Base-by-base conservation (phyloP, 2,888 invertebrate species). In the Mimumesa dahlbomi region DNA sequence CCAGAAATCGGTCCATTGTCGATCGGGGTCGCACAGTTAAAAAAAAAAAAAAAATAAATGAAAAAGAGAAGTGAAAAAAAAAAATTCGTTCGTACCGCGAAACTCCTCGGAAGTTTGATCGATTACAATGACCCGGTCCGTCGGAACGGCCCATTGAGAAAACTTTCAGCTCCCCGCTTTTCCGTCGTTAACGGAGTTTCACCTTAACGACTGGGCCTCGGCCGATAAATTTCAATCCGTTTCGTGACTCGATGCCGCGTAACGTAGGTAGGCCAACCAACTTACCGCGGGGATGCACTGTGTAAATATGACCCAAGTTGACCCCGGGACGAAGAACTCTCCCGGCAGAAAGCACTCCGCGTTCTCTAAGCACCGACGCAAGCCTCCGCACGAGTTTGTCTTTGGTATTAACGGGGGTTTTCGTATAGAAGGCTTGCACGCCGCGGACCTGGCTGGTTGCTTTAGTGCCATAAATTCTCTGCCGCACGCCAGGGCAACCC, bases 381-480 rank as follows among this genome's bases (percentile, higher is more conserved):
- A 67, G 66, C 58, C 52, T 40, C 54, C 42, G 70, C 59, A 53
- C 79, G 84, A 85, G 87, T 87, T 86, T 87, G 87, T 85, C 85
- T 86, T 86, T 83, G 85, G 84, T 83, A 86, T 87, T 86, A 86
- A 76, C 74, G 73, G 73, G 72, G 73, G 72, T 66, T 56, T 57
- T 45, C 52, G 63, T 62, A 68, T 63, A 69, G 67, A 74, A n/a
- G 74, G 59, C 76, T 64, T 63, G 65, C 54, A 45, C 45, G 64
- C 50, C 57, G 49, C 38, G 42, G 46, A 9, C 53, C 61, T 0
- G 9, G 40, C 34, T 13, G 31, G 34, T 36, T 56, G 75, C 64
- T 72, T 65, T 62, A 64, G 59, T 53, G 65, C 84, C 72, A 86
- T 87, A 87, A 87, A 87, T 87, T 83, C 82, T 74, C 76, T 76